These are phyloP conservation scores for Eupithecia insigniata DNA, from an alignment of 2,888 invertebrate genomes.

Conservation along the genomic window DNA sequence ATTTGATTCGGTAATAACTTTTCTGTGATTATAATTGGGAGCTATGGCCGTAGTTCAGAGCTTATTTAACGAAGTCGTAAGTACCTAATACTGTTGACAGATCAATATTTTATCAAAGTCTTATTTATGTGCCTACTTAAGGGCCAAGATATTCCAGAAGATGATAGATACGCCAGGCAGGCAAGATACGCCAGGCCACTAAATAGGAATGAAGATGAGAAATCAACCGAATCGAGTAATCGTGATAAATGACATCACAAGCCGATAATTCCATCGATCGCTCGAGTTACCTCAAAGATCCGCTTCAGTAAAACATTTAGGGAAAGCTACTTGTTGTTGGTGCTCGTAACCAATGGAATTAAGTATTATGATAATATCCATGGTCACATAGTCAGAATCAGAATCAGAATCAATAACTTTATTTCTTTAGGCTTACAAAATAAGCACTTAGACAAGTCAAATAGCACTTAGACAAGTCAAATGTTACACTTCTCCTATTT, in stretches of 20 bases:
- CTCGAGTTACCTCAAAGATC: constrained; percentile 1
- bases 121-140: constrained; percentile 5
- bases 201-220: constrained; percentile 9
- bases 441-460: too few species aligned
- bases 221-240: neutral
- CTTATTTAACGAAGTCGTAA: neutral
- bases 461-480: too few species aligned
- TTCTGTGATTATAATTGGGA: neutral
- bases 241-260: constrained; percentile 4
- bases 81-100: constrained; percentile 1
- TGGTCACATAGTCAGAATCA: neutral
- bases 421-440: too few species aligned
- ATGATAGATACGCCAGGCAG: too few species aligned
- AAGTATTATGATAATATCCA: neutral
- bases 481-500: neutral
- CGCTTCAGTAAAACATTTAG: constrained; percentile 6
- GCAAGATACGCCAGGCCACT: too few species aligned
- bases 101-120: neutral
- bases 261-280: constrained; percentile 3
- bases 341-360: neutral
- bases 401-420: too few species aligned
- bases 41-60: neutral
- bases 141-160: too few species aligned
- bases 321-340: neutral
- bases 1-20: constrained; percentile 6